Evolutionary conservation across 2,888 invertebrate species (phyloP).

Genomic region (Conus canariensis): DNA sequence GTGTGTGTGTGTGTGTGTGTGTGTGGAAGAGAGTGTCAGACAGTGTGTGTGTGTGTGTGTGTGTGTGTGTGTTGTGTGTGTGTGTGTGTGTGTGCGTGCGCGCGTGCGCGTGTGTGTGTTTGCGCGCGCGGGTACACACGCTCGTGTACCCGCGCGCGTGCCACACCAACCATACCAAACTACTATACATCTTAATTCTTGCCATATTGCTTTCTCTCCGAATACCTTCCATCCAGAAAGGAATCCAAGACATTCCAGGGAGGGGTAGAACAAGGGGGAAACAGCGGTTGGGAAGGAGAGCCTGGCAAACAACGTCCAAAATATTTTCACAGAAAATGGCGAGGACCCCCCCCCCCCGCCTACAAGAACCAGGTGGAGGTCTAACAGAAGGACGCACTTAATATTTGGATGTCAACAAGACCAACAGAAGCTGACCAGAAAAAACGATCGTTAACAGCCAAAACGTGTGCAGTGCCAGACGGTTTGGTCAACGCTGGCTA

Average conservation of each 20-base stretch:
- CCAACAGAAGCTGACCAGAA: background rate
- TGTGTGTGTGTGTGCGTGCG: too few species aligned
- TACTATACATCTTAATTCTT: too few species aligned
- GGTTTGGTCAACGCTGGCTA: background rate
- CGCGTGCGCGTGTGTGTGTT: too few species aligned
- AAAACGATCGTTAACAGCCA: background rate
- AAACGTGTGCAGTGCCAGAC: background rate
- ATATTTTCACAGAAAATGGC: background rate
- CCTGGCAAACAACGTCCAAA: background rate
- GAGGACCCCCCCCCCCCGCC: too few species aligned
- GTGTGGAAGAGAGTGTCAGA: too few species aligned
- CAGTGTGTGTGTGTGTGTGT: background rate
- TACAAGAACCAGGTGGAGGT: background rate
- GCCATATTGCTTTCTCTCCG: background rate
- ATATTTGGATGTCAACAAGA: background rate
- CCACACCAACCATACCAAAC: too few species aligned
- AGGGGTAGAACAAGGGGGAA: background rate
- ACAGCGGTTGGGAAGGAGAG: background rate
- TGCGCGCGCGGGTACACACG: background rate
- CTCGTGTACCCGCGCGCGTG: background rate
- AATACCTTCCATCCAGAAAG: background rate
- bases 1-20: background rate
- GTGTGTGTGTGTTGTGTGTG: background rate
- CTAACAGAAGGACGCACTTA: background rate
- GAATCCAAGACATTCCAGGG: background rate